Base-by-base conservation (phyloP, 1,140 invertebrate genomes). In the Diorhabda carinulata region DNA sequence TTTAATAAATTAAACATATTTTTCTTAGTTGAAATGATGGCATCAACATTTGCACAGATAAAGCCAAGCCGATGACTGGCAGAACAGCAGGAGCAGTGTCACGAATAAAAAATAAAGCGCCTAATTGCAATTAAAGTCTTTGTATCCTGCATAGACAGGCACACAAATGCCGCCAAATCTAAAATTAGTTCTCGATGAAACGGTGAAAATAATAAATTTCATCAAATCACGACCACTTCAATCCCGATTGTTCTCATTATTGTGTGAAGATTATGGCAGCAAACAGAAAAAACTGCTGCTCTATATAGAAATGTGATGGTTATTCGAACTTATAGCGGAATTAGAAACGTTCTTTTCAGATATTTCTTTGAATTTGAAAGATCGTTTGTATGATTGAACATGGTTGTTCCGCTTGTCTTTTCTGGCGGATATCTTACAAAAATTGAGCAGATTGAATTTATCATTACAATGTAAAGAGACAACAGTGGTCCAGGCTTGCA, bases 1-100 rank as follows among this genome's bases (percentile, higher is more conserved):
- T 76, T 78, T 74, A 69, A 78, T 71, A 72, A 69, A 73, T 71
- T 77, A 67, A 72, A 72, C 69, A 70, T 64, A 70, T 77, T 73
- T 75, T 72, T 76, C 43, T 77, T 58, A 65, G 45, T 61, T 79
- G 75, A 72, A 72, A 75, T 41, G 67, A 73, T 67, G 77, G 74
- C 60, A 72, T 80, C 73, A 79, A 75, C 47, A 75, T 81, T 74
- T 82, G 78, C 70, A 82, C 78, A 73, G 80, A 82, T 77, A 78
- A 78, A 69, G 79, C 79, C 69, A 77, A 71, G 73, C 73, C 79
- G 61, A 82, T 82, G 80, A 76, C 77, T 42, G 77, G 78, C 70
- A 74, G 71, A 73, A 70, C 70, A 76, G 76, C 71, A 72, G 76
- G 78, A 75, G 75, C 76, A 73, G 73, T 78, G 64, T 57, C 75